Base-by-base conservation (phyloP, 2,797 vertebrate species). In the Adelosebastes latens region DNA sequence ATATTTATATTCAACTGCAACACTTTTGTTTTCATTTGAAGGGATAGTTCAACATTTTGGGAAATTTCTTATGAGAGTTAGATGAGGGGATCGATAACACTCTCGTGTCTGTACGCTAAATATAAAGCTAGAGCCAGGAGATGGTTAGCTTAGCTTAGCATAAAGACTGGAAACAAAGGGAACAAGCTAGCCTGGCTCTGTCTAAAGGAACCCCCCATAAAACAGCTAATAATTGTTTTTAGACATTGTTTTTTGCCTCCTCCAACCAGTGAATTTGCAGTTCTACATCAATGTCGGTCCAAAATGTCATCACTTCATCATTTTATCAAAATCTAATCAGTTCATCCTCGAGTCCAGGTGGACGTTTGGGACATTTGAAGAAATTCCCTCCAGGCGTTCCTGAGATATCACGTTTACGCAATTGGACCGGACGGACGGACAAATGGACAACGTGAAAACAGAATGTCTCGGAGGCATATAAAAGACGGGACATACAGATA, bases 1-100 rank as follows among this genome's bases (percentile, higher is more conserved):
- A 66, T 81, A 75, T 80, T 91, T 70, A 61, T 75, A 75, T 27
- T 71, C 56, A 77, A 55, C 56, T 77, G 32, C 72, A 71, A 85
- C 68, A 7, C 58, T 81, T 87, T 42, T 42, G 42, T 59, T 61
- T 81, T 55, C 10, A 55, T 34, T 71, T 78, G n/a, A 83, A 69
- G 65, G 46, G 77, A 46, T 10, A 52, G 62, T 63, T 73, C 12
- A 11, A 25, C 36, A 24, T 63, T 31, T 78, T 67, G 66, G 65
- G 27, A 52, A 60, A 27, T 18, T n/a, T 49, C 63, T 75, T 66
- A 18, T 79, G 12, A 9, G 70, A 62, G 42, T 55, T 5, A 7
- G 1, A 11, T 9, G 53, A 70, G 70, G 72, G 70, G 34, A 34
- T 10, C 25, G 29, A 84, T 14, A 2, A 10, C 56, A 32, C 22